These are phyloP conservation scores for Drosophila biarmipes DNA, from an alignment of 1,140 invertebrate species.

Conservation along the genomic window DNA sequence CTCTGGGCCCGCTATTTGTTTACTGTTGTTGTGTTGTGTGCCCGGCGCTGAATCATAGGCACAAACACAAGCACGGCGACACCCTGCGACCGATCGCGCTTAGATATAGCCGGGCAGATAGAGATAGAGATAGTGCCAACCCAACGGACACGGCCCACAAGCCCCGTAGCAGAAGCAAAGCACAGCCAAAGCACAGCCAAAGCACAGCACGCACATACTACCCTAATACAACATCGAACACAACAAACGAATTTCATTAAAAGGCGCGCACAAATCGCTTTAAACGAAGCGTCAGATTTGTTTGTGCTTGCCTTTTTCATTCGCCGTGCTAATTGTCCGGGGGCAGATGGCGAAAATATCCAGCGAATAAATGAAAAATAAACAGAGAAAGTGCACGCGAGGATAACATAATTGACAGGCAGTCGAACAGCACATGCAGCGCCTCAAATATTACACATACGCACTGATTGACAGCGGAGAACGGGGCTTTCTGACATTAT, in stretches of 20 bases:
- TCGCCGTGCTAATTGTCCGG: conserved; percentile 30
- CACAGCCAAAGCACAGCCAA: too few species aligned
- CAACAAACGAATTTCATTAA: conserved; percentile 56
- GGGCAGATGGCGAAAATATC: neutral
- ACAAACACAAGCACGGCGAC: conserved; percentile 30
- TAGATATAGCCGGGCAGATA: conserved; percentile 62
- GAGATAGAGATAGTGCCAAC: conserved; percentile 70
- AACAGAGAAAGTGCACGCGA: conserved; percentile 6
- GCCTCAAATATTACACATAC: conserved; percentile 22
- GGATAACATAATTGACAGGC: conserved; percentile 28
- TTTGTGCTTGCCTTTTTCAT: conserved; percentile 23
- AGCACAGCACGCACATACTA: conserved; percentile 42
- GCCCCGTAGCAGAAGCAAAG: conserved; percentile 2
- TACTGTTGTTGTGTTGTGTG: conserved; percentile 45
- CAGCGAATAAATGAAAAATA: neutral
- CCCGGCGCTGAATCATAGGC: conserved; percentile 62
- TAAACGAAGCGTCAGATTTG: conserved; percentile 52
- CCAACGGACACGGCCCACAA: conserved; percentile 58
- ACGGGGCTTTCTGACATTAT: conserved; percentile 1
- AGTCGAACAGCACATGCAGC: neutral
- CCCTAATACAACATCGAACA: conserved; percentile 51
- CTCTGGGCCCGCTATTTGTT: conserved; percentile 15
- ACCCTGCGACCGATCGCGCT: conserved; percentile 52
- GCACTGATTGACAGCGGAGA: conserved; percentile 14
- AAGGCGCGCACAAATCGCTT: conserved; percentile 70